A percentile compares a stretch with the other conserved stretches of the same genome.
These are phyloP conservation scores for Colletes collaris DNA, from an alignment of 2,888 invertebrate species.

Conservation along the genomic window DNA sequence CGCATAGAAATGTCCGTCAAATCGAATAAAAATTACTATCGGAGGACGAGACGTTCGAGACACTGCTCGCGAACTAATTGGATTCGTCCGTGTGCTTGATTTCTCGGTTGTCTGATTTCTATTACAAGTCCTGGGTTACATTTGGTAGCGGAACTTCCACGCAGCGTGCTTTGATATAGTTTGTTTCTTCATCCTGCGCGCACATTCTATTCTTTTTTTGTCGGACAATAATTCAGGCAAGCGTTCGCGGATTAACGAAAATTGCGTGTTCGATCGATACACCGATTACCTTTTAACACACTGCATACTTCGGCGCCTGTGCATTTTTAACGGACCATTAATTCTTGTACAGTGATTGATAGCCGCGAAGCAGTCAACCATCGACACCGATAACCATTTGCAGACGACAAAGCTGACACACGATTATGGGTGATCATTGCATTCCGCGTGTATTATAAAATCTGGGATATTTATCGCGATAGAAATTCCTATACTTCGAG, in stretches of 20 bases:
- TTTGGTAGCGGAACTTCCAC: no score
- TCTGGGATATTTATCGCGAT: not conserved
- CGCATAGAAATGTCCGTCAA: no score
- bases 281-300: constrained; percentile 39
- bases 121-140: no score
- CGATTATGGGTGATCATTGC: constrained; percentile 43
- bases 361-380: constrained; percentile 57
- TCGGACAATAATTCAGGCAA: constrained; percentile 1
- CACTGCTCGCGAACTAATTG: no score
- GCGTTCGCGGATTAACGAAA: constrained; percentile 21
- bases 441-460: not conserved
- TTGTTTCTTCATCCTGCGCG: no score
- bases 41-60: no score
- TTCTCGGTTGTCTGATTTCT: no score
- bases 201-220: not conserved
- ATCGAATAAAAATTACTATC: no score
- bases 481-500: not conserved
- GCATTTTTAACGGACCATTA: constrained; percentile 70
- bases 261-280: constrained; percentile 31
- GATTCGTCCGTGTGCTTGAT: no score
- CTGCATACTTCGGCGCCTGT: constrained; percentile 56
- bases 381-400: constrained; percentile 64
- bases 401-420: constrained; percentile 35
- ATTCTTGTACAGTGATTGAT: constrained; percentile 64
- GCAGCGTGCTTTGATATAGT: no score